A percentile compares a stretch with the other conserved stretches of the same genome.
Evolutionary conservation across 64 coral and sea anemone species (phyloP).

Genomic region (Cladopsammia gracilis): DNA sequence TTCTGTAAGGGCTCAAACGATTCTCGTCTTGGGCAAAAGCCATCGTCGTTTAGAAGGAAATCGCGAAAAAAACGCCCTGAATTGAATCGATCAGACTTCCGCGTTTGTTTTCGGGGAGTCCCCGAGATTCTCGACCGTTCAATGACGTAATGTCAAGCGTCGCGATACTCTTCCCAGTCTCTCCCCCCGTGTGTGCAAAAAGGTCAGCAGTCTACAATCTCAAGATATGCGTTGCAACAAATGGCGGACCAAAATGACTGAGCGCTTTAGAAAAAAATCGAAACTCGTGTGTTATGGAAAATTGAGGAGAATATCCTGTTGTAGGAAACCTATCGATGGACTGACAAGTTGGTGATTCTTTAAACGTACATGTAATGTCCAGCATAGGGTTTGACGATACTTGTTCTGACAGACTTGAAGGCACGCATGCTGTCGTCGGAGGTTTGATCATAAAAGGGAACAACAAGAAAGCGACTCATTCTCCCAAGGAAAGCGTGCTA

Average conservation of each 20-base stretch:
- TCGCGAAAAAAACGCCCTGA: too few species aligned
- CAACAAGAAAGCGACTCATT: slow-evolving; percentile 70
- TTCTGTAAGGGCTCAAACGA: slow-evolving; percentile 19
- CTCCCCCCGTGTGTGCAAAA: too few species aligned
- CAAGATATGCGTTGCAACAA: too few species aligned
- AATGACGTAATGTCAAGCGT: too few species aligned
- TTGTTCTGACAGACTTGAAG: slow-evolving; percentile 79
- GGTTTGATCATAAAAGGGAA: slow-evolving; percentile 75
- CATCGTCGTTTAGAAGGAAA: not conserved
- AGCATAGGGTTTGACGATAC: slow-evolving; percentile 70
- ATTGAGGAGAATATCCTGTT: not conserved
- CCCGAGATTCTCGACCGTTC: too few species aligned
- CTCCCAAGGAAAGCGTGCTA: slow-evolving; percentile 71
- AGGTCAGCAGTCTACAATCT: too few species aligned
- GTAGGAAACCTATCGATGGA: not conserved
- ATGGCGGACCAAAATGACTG: too few species aligned
- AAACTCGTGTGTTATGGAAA: not conserved
- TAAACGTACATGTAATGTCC: not conserved
- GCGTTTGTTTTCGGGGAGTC: too few species aligned
- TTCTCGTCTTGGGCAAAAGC: not conserved
- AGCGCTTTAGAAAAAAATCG: too few species aligned
- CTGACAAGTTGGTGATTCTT: not conserved
- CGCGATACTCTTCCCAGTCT: too few species aligned
- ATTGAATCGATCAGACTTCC: too few species aligned
- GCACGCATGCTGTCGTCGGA: slow-evolving; percentile 75